These are phyloP conservation scores for Heteromormyrus szaboi DNA, from an alignment of 2,797 vertebrate genomes.

Conservation along the genomic window DNA sequence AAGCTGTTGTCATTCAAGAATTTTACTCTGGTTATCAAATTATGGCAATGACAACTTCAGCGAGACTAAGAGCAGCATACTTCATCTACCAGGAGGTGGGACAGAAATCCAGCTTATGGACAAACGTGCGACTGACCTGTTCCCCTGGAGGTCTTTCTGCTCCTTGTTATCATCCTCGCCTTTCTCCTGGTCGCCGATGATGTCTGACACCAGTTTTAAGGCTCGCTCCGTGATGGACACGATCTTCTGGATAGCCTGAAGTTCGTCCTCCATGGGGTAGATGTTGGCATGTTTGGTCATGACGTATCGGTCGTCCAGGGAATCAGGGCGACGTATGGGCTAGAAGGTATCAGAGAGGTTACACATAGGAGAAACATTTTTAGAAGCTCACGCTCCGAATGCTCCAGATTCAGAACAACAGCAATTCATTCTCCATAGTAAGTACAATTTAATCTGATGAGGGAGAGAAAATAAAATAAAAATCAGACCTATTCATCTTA, in stretches of 20 bases:
- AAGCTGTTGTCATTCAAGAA: background rate
- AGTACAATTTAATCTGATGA: background rate
- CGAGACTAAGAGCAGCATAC: background rate
- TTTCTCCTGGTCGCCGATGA: slow-evolving; percentile 84
- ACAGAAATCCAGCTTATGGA: background rate
- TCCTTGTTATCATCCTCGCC: slow-evolving; percentile 78
- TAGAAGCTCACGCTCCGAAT: background rate
- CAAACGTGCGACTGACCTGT: slow-evolving; percentile 43
- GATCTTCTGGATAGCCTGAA: slow-evolving; percentile 95
- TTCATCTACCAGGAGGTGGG: background rate
- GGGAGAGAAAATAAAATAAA: background rate
- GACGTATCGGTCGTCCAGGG: slow-evolving; percentile 92
- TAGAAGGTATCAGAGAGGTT: slow-evolving; percentile 38
- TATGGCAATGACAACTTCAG: background rate
- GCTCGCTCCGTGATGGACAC: slow-evolving; percentile 95
- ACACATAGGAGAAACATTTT: background rate
- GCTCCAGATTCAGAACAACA: background rate
- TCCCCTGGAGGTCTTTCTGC: slow-evolving; percentile 65
- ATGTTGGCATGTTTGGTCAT: slow-evolving; percentile 96
- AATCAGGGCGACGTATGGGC: slow-evolving; percentile 90
- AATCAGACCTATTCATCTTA: background rate
- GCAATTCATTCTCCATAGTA: background rate
- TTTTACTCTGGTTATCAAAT: background rate
- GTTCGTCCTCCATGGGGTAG: slow-evolving; percentile 93
- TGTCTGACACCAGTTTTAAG: slow-evolving; percentile 92